Conservation (phyloP, 2,888 invertebrate genomes). For the Gasteruption jaculator region DNA sequence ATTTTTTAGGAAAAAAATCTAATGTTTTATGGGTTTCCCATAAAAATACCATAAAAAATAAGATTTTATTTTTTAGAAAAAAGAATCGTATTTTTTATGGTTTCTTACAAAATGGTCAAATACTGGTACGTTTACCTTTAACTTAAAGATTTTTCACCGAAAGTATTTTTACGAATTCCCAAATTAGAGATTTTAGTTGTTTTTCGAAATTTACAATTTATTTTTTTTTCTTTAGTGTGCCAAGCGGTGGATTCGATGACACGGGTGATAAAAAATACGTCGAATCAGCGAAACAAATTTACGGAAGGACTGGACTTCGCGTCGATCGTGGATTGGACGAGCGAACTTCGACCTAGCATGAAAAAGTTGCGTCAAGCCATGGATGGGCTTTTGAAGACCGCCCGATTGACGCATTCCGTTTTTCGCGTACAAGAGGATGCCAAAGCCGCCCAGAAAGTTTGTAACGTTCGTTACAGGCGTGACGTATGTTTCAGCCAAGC, state of each 20-base stretch:
- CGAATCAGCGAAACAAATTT: conserved; percentile 63
- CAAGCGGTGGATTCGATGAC: conserved; percentile 57
- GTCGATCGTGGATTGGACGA: conserved; percentile 70
- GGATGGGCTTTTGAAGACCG: conserved; percentile 71
- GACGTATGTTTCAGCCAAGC: conserved; percentile 92
- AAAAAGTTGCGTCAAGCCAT: conserved; percentile 76
- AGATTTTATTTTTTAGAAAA: neutral
- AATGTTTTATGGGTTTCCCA: too few relatives aligned
- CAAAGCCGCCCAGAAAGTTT: conserved; percentile 68
- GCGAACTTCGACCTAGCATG: conserved; percentile 74
- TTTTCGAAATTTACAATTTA: too few relatives aligned
- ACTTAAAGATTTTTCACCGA: too few relatives aligned
- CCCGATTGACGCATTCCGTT: conserved; percentile 77
- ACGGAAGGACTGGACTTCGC: conserved; percentile 67
- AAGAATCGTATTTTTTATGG: too few relatives aligned
- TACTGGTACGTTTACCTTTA: too few relatives aligned
- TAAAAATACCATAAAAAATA: too few relatives aligned
- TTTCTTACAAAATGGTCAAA: too few relatives aligned
- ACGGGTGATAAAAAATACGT: conserved; percentile 55
- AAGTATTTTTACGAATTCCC: too few relatives aligned
- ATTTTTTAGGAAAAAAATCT: too few relatives aligned
- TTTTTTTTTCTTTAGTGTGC: conserved; percentile 37
- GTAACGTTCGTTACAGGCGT: conserved; percentile 72
- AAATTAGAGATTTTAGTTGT: too few relatives aligned
- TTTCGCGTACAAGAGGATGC: conserved; percentile 77